phyloP scores from a whole-genome alignment of 64 coral and sea anemone genomes.

The Montipora foliosa region DNA sequence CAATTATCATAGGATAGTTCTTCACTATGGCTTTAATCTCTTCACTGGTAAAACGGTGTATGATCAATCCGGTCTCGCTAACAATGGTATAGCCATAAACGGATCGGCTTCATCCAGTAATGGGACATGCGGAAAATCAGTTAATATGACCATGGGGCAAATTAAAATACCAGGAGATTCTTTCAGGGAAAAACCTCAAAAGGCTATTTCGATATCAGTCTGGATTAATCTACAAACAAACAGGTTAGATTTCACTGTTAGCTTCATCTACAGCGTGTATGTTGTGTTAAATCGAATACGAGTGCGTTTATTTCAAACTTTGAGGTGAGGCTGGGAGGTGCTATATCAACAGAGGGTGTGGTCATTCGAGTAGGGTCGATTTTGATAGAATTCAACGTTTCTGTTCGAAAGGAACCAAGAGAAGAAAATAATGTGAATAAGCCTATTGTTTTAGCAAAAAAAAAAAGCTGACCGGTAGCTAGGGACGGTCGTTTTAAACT shows the following conservation, averaged over 20 bases:
- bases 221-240: conserved; percentile 91
- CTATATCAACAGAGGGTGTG: too few relatives aligned
- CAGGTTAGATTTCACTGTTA: conserved; percentile 56
- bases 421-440: too few relatives aligned
- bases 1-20: conserved; percentile 76
- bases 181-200: conserved; percentile 84
- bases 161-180: conserved; percentile 69
- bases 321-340: too few relatives aligned
- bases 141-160: conserved; percentile 92
- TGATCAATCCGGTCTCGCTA: conserved; percentile 94
- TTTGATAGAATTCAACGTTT: too few relatives aligned
- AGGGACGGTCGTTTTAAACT: too few relatives aligned
- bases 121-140: conserved; percentile 86
- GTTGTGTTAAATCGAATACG: neutral
- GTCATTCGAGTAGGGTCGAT: too few relatives aligned
- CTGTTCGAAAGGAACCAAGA: too few relatives aligned
- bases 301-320: neutral
- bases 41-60: conserved; percentile 71
- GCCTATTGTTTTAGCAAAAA: too few relatives aligned
- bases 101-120: conserved; percentile 17
- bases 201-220: conserved; percentile 86
- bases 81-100: conserved; percentile 86
- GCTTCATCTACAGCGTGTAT: neutral
- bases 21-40: conserved; percentile 91
- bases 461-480: too few relatives aligned